Conservation (phyloP, 2,888 invertebrate genomes). For the Microctonus aethiopoides region DNA sequence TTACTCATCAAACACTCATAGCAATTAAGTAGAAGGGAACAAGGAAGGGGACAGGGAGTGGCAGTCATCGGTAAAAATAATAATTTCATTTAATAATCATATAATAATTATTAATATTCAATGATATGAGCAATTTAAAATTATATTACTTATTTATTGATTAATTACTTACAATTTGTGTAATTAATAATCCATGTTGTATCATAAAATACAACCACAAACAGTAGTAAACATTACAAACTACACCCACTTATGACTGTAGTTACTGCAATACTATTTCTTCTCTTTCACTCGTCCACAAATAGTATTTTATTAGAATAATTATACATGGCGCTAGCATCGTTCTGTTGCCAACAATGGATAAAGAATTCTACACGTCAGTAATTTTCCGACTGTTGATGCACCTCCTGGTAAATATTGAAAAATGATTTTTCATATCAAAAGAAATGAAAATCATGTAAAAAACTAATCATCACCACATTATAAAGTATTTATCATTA, state of each 20-base stretch:
- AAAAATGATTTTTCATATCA: too few relatives aligned
- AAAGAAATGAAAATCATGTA: too few relatives aligned
- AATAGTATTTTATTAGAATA: too few relatives aligned
- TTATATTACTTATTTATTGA: too few relatives aligned
- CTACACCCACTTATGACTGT: neutral
- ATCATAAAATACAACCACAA: neutral
- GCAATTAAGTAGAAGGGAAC: constrained; percentile 26
- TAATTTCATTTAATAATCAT: neutral
- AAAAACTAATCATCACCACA: too few relatives aligned
- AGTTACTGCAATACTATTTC: neutral
- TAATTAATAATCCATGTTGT: neutral
- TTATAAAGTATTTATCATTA: too few relatives aligned
- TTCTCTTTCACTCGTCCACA: neutral
- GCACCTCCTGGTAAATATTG: too few relatives aligned
- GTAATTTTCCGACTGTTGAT: neutral
- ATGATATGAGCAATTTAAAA: too few relatives aligned
- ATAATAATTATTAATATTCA: too few relatives aligned
- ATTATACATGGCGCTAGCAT: neutral
- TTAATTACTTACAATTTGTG: neutral
- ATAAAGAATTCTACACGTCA: neutral
- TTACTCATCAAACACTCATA: constrained; percentile 40
- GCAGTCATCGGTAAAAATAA: constrained; percentile 20
- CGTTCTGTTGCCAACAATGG: neutral
- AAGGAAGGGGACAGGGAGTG: constrained; percentile 45
- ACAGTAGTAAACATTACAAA: neutral